A percentile compares a stretch with the other conserved stretches of the same genome.
Conservation (phyloP, 2,888 invertebrate genomes). For the Globia sparganii region DNA sequence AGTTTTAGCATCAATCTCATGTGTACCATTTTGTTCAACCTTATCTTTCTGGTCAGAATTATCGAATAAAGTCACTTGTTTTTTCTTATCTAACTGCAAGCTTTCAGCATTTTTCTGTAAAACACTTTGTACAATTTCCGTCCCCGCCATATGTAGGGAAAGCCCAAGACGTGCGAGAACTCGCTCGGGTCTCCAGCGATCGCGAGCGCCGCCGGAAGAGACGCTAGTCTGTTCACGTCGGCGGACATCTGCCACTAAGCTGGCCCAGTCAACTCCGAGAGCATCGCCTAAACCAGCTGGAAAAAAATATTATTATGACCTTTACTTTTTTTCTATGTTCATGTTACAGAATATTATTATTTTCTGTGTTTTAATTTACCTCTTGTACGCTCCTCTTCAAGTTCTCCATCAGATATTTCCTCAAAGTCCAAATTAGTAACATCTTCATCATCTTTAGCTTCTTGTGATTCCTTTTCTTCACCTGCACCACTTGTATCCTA, state of each 20-base stretch:
- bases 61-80: conserved; percentile 59
- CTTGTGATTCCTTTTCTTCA: conserved; percentile 87
- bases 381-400: conserved; percentile 94
- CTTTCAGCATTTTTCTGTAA: conserved; percentile 80
- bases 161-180: conserved; percentile 95
- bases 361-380: conserved; percentile 70
- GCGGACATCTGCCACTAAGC: conserved; percentile 95
- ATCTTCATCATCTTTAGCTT: conserved; percentile 93
- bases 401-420: conserved; percentile 97
- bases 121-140: conserved; percentile 82
- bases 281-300: conserved; percentile 95
- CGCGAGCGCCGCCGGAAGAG: conserved; percentile 91
- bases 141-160: conserved; percentile 94
- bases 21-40: conserved; percentile 78
- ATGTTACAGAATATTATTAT: background rate
- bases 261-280: conserved; percentile 98
- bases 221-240: conserved; percentile 87
- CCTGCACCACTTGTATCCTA: conserved; percentile 85
- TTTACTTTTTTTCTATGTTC: background rate
- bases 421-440: conserved; percentile 95
- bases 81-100: conserved; percentile 71
- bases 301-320: conserved; percentile 39
- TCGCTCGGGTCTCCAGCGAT: conserved; percentile 95
- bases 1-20: conserved; percentile 70
- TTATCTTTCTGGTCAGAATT: conserved; percentile 69